Percentiles rank a stretch among this genome's conserved stretches.
Evolutionary conservation across 2,113 vertebrate genomes (phyloP).

Genomic region (Epinephelus moara): DNA sequence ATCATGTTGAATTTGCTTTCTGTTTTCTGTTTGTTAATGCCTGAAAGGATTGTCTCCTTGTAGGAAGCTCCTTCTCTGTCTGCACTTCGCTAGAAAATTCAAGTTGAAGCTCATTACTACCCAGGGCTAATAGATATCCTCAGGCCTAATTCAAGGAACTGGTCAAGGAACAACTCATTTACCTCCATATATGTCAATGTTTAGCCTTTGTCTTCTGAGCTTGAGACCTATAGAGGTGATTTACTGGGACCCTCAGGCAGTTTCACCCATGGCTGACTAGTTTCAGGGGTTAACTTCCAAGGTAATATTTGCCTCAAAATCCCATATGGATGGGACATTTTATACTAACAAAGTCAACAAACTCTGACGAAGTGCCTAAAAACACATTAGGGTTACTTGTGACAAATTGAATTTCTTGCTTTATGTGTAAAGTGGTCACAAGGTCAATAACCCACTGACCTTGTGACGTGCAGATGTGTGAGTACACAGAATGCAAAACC

Average conservation of each 20-base stretch:
- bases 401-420: constrained; percentile 61
- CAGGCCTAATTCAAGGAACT: constrained; percentile 10
- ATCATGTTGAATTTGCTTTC: background rate
- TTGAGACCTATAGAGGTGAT: constrained; percentile 84
- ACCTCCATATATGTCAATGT: constrained; percentile 81
- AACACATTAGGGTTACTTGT: constrained; percentile 35
- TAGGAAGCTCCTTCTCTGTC: background rate
- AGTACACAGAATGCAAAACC: background rate
- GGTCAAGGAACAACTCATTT: constrained; percentile 55
- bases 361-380: constrained; percentile 18
- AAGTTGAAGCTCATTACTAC: constrained; percentile 16
- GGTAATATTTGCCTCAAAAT: constrained; percentile 81
- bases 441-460: constrained; percentile 47
- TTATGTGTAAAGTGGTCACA: constrained; percentile 48
- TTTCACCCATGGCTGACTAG: constrained; percentile 87
- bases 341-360: constrained; percentile 2
- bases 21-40: background rate
- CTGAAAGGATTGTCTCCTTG: background rate
- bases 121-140: constrained; percentile 22
- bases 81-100: constrained; percentile 4
- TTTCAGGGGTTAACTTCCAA: constrained; percentile 87
- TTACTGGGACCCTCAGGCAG: constrained; percentile 84
- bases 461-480: background rate
- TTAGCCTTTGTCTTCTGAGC: constrained; percentile 77
- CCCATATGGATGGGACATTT: constrained; percentile 38